Evolutionary conservation across 2,888 invertebrate genomes (phyloP), one percentile per base, ranked within the genome.

Genomic region (Noctua janthina): DNA sequence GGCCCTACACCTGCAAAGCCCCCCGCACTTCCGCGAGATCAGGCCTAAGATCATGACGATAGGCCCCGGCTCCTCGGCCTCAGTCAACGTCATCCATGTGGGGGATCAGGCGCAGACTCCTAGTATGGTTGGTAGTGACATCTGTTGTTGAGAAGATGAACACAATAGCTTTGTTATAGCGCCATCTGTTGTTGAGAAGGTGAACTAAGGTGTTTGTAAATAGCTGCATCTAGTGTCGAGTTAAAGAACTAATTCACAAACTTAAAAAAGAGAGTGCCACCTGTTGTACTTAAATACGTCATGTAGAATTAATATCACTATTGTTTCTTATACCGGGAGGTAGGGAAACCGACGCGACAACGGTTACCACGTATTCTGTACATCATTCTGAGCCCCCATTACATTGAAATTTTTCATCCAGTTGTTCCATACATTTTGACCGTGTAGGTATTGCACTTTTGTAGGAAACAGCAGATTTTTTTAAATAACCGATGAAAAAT

Each of bases 41-140:
- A 89, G 94, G 43, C 95, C 95, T 0, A 95, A 95, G 78, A 94
- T 95, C 69, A 93, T 95, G 95, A 94, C 95, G n/a, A 91, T 96
- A 62, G 92, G 93, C 0, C 95, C 95, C 0, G 94, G 93, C 13
- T 91, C 92, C 76, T 86, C 91, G 51, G 94, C 95, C 0, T 91
- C 95, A 0, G 94, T 96, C 76, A 96, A 96, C 88, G 95, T 95
- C 29, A 95, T 96, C 76, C 96, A 96, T 70, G 95, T 96, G 0
- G 94, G 94, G 0, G 95, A 96, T 5, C 89, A 92, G 35, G 91
- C 93, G 6, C 92, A 92, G 88, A 20, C 83, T n/a, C 35, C 54
- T 56, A 80, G 17, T n/a, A 49, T 83, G 83, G 92, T 91, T n/a
- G 81, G 81, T 71, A 29, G 29, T 56, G 76, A 43, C 79, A 74